Evolutionary conservation across 2,797 vertebrate species (phyloP), one percentile per base, ranked within the genome.

Genomic region (Spea hammondii): DNA sequence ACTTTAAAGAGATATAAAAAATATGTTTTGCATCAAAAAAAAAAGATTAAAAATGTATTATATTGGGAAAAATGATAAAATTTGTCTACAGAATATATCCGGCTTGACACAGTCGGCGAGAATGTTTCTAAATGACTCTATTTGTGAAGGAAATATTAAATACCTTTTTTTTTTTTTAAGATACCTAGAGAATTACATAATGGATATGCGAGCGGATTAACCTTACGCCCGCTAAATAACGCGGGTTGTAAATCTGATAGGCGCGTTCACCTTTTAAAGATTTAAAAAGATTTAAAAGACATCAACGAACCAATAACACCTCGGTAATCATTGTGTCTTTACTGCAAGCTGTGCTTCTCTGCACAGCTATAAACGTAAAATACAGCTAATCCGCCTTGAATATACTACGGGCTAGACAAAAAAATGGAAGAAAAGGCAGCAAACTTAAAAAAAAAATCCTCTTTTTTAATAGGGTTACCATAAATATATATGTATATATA

Each of bases 391-490:
- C 62, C 79, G 80, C 74, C 73, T 49, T 51, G 4, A 47, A 86
- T 86, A 84, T 86, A 83, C 64, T 75, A 17, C 57, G 68, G 79
- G 11, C 67, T 62, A 8, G 32, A 53, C 17, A 17, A 17, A 6
- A 78, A 53, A 51, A 65, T 10, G 9, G 70, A 48, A 66, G 48
- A 14, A 4, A 64, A 65, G 69, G 44, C 68, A 55, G 59, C 47
- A 51, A 45, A 17, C 17, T 78, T 62, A 46, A 64, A 53, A 72
- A 72, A 83, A 84, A 0, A 2, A 65, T 14, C 45, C 32, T 32
- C 32, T 32, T 10, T 76, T 85, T 83, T 87, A 89, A 90, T 84
- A 59, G 85, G 84, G 48, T 83, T 90, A 89, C 88, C 88, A 86
- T 79, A 86, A 84, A 85, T 32, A 32, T 32, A 32, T 32, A 32